Conservation (phyloP, 2,888 invertebrate genomes). For the Aromia moschata region DNA sequence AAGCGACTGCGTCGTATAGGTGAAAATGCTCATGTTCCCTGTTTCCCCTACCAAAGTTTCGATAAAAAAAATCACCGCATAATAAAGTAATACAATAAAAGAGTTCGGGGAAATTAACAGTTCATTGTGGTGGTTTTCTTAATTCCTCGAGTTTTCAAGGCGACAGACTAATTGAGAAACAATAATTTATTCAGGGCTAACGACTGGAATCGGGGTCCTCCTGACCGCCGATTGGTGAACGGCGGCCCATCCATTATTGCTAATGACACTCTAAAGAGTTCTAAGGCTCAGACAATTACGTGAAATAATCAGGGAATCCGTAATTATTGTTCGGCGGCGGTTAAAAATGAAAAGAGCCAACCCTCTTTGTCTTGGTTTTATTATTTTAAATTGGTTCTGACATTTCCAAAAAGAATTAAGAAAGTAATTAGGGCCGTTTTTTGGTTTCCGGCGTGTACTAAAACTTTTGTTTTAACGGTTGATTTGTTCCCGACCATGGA, state of each 20-base stretch:
- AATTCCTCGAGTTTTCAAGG: slow-evolving; percentile 47
- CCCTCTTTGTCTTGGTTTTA: slow-evolving; percentile 53
- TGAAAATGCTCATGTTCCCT: no score
- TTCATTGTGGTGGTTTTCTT: slow-evolving; percentile 44
- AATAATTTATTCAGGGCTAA: slow-evolving; percentile 61
- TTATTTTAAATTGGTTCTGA: slow-evolving; percentile 55
- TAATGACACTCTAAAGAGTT: slow-evolving; percentile 61
- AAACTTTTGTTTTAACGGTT: slow-evolving; percentile 58
- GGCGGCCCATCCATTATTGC: slow-evolving; percentile 60
- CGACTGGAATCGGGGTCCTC: slow-evolving; percentile 53
- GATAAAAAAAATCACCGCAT: slow-evolving; percentile 20
- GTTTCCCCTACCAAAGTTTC: slow-evolving; percentile 16
- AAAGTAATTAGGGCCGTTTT: slow-evolving; percentile 58
- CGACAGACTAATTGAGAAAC: slow-evolving; percentile 59
- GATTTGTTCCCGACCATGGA: slow-evolving; percentile 52
- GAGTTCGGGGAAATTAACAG: slow-evolving; percentile 37
- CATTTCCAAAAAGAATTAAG: slow-evolving; percentile 57
- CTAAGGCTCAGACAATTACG: slow-evolving; percentile 58
- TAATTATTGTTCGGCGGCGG: slow-evolving; percentile 58
- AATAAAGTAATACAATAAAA: slow-evolving; percentile 34
- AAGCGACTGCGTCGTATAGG: no score
- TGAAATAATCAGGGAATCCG: slow-evolving; percentile 61
- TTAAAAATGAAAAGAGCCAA: slow-evolving; percentile 59
- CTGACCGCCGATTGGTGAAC: slow-evolving; percentile 57
- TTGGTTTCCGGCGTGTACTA: slow-evolving; percentile 54